These are phyloP conservation scores for Parazoanthus atlanticus DNA, from an alignment of 92 coral and sea anemone genomes.

Conservation along the genomic window DNA sequence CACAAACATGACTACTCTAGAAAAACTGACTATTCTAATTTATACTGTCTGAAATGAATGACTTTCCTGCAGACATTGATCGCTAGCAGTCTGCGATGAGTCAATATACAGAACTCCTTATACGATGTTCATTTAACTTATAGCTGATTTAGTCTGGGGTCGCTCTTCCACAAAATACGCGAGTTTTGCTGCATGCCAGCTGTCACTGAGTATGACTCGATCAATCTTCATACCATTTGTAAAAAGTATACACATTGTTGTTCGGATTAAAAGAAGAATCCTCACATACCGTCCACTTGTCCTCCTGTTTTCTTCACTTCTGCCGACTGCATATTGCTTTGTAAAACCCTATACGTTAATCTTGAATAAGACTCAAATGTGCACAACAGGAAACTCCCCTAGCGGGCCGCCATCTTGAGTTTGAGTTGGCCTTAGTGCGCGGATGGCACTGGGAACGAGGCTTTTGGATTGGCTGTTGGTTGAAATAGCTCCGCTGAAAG, in stretches of 20 bases:
- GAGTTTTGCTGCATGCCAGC: too few relatives aligned
- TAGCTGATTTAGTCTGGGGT: background rate
- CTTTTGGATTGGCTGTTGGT: background rate
- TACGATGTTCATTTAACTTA: background rate
- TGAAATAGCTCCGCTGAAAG: slow-evolving; percentile 51
- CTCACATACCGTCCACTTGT: slow-evolving; percentile 79
- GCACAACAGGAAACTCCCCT: slow-evolving; percentile 39
- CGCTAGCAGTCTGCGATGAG: background rate
- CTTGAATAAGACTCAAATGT: background rate
- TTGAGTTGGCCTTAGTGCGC: background rate
- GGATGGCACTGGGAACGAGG: too few relatives aligned
- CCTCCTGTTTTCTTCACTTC: slow-evolving; percentile 83
- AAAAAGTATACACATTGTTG: background rate
- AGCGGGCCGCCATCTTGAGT: slow-evolving; percentile 38
- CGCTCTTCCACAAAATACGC: too few relatives aligned
- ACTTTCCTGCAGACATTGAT: background rate
- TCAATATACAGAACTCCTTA: background rate
- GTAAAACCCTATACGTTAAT: background rate
- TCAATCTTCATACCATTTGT: background rate
- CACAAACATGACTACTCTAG: too few relatives aligned
- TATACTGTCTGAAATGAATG: background rate
- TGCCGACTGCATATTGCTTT: slow-evolving; percentile 62
- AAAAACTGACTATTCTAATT: background rate
- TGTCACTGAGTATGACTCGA: too few relatives aligned
- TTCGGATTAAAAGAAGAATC: background rate